Conservation (phyloP, 2,113 vertebrate species). For the Symphodus melops region DNA sequence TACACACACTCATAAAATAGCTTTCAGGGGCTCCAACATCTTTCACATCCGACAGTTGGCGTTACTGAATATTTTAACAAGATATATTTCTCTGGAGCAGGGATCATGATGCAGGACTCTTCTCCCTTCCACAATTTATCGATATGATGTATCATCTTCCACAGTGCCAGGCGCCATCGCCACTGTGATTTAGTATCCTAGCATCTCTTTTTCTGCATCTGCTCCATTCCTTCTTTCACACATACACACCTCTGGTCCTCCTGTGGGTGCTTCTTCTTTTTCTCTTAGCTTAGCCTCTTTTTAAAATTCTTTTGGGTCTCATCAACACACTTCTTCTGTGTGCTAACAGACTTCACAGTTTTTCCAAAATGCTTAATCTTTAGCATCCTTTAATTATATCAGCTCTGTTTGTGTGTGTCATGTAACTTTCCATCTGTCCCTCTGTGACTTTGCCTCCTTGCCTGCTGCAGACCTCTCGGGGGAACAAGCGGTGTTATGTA, state of each 20-base stretch:
- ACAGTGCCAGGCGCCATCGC: conserved; percentile 6
- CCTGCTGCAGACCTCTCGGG: conserved; percentile 46
- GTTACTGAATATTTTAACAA: not conserved
- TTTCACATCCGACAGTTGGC: not conserved
- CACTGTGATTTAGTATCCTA: conserved; percentile 10
- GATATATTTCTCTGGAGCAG: not conserved
- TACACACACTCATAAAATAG: not conserved
- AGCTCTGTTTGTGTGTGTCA: not conserved
- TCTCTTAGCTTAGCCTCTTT: conserved; percentile 12
- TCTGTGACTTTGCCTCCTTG: conserved; percentile 48
- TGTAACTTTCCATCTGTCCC: conserved; percentile 47
- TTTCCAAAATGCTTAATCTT: conserved; percentile 34
- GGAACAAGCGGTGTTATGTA: conserved; percentile 44
- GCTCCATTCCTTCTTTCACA: not conserved
- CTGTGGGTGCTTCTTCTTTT: conserved; percentile 6
- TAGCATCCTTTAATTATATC: conserved; percentile 15
- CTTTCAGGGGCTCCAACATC: not conserved
- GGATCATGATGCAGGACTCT: not conserved
- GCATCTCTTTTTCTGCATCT: conserved; percentile 22
- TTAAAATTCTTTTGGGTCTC: conserved; percentile 22
- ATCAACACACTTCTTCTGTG: conserved; percentile 28
- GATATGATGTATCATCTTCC: conserved; percentile 16
- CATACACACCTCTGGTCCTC: conserved; percentile 23
- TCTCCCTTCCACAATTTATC: not conserved
- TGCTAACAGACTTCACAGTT: conserved; percentile 34